phyloP scores from a whole-genome alignment of 1,140 invertebrate genomes.

The Mizuhopecten yessoensis region DNA sequence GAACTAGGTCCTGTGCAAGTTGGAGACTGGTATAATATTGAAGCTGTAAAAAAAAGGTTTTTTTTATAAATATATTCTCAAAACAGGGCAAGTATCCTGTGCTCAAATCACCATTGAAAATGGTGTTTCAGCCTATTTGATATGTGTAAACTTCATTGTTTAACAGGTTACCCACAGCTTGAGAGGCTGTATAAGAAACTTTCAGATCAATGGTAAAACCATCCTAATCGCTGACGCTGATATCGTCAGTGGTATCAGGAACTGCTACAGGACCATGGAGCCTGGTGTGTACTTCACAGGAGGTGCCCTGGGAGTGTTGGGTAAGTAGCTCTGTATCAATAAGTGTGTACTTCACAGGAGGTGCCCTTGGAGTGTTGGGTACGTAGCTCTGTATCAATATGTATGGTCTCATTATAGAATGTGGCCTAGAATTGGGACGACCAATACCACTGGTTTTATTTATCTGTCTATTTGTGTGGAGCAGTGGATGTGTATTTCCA shows the following conservation, averaged over 20 bases:
- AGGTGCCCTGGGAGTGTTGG: constrained; percentile 91
- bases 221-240: constrained; percentile 89
- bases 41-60: no score
- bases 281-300: constrained; percentile 93
- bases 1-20: no score
- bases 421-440: constrained; percentile 91
- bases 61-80: no score
- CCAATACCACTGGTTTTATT: no score
- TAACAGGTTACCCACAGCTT: constrained; percentile 88
- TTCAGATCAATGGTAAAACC: constrained; percentile 89
- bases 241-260: constrained; percentile 90
- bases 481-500: not conserved
- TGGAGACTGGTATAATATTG: no score
- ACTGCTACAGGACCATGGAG: constrained; percentile 94
- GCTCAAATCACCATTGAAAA: no score
- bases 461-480: not conserved
- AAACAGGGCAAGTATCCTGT: no score
- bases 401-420: constrained; percentile 92
- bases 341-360: constrained; percentile 91
- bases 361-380: constrained; percentile 93
- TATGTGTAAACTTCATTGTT: no score
- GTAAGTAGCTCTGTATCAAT: constrained; percentile 84
- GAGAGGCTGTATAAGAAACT: constrained; percentile 91
- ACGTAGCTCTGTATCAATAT: constrained; percentile 71
- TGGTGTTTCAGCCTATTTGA: no score